Percentiles rank a stretch among this genome's conserved stretches.
Conservation (phyloP, 2,113 vertebrate genomes). For the Bambusicola thoracicus region DNA sequence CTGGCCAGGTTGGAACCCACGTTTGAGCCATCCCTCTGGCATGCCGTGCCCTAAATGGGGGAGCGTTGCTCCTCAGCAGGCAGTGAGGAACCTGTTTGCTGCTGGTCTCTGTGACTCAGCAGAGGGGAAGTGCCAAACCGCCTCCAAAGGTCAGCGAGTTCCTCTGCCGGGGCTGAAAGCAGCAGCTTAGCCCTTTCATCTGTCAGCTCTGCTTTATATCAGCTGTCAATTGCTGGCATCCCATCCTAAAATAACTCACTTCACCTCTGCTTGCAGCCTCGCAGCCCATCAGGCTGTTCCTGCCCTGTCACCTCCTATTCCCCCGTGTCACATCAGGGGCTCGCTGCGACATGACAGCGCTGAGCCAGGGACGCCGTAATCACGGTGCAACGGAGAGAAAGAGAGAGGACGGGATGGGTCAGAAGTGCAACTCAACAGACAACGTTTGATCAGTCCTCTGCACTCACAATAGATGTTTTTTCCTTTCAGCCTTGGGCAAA, state of each 20-base stretch:
- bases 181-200: conserved; percentile 47
- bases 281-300: neutral
- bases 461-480: neutral
- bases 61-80: neutral
- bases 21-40: neutral
- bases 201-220: conserved; percentile 38
- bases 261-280: conserved; percentile 15
- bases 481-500: neutral
- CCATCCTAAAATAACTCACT: conserved; percentile 43
- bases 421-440: neutral
- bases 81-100: neutral
- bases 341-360: neutral
- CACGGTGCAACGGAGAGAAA: neutral
- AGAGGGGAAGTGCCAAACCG: neutral
- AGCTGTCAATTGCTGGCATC: conserved; percentile 15
- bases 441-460: neutral
- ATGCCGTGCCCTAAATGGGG: accelerated
- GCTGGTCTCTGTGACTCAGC: neutral
- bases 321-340: neutral
- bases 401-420: neutral
- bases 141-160: neutral
- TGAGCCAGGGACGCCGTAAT: neutral
- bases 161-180: conserved; percentile 10
- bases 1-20: neutral
- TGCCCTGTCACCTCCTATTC: conserved; percentile 43